Base-by-base conservation (phyloP, 2,888 invertebrate genomes). In the Parnassius orleans region DNA sequence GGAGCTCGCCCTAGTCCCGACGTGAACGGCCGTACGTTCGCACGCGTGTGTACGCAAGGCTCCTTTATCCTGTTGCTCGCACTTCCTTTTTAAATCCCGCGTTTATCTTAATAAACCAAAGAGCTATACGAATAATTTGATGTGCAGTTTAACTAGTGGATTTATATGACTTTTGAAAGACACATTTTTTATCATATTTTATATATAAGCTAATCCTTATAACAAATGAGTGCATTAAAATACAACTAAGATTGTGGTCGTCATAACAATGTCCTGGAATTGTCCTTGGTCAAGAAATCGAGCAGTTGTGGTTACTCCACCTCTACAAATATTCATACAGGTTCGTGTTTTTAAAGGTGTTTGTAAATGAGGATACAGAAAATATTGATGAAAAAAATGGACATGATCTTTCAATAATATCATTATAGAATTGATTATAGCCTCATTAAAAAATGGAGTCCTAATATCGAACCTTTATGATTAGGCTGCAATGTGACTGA, bases 251-350 rank as follows among this genome's bases (percentile, higher is more conserved):
- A 53, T 68, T 76, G 76, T 79, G 74, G 73, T 63, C 59, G 63
- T 64, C 65, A 65, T 56, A 60, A 73, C 63, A 53, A 90, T 90
- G 90, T 87, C 90, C 72, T 90, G 89, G 90, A 86, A 73, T 66
- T 91, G 90, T 68, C 89, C 89, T 72, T 91, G 91, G 90, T 89
- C 90, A 65, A 84, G 83, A 57, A 84, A 83, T 66, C 85, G 83
- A 60, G 86, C 84, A 68, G 76, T 79, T 48, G 79, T 75, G 72
- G 83, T 86, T 74, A 86, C 83, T 70, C 80, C 80, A 63, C 84
- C 87, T 63, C 75, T 84, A 60, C 82, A 84, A 59, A 73, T 85
- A 66, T 69, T 84, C 60, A 67, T 79, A 60, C 82, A 89, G 90
- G 91, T 91, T 79, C 73, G 88, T 83, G 69, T 69, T 14, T 11